Base-by-base conservation (phyloP, 2,888 invertebrate genomes). In the Operophtera brumata region DNA sequence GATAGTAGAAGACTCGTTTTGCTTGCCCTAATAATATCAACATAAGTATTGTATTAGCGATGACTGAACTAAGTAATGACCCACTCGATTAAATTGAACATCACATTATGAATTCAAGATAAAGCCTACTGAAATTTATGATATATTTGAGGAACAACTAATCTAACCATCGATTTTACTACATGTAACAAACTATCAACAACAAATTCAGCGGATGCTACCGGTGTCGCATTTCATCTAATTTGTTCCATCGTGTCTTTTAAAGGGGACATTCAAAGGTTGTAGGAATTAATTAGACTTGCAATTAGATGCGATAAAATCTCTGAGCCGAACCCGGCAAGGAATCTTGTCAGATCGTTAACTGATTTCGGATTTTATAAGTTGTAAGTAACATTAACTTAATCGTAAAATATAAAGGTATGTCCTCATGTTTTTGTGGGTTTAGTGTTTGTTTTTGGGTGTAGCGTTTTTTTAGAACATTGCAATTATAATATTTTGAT, bases 271-370 rank as follows among this genome's bases (percentile, higher is more conserved):
- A 67, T 70, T 64, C 62, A 67, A 70, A 55, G 63, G 56, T 62
- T 66, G 71, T 64, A 65, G 60, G 69, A 62, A 68, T 74, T 75
- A 75, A 80, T 80, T 77, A 75, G 70, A 66, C 63, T 64, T 56
- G 66, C 68, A 76, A 75, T 77, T 75, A 71, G 69, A 64, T 60
- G 64, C 54, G 77, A 77, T 77, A 71, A 61, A 62, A 75, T 77
- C 73, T 70, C 30, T 42, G 44, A 32, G 36, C 39, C 52, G 61
- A 54, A 57, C 60, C 50, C 54, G 39, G 26, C 57, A 43, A 61
- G 62, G 68, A 72, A 72, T 72, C 65, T 63, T 64, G 66, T 69
- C 30, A 36, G 51, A 62, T 59, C 53, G 36, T 57, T 55, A 53
- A 47, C 45, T 41, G 47, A 53, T 57, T 46, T 54, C 34, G 43